A percentile compares a stretch with the other conserved stretches of the same genome.
Conservation (phyloP, 2,797 vertebrate genomes). For the Tachyglossus aculeatus region DNA sequence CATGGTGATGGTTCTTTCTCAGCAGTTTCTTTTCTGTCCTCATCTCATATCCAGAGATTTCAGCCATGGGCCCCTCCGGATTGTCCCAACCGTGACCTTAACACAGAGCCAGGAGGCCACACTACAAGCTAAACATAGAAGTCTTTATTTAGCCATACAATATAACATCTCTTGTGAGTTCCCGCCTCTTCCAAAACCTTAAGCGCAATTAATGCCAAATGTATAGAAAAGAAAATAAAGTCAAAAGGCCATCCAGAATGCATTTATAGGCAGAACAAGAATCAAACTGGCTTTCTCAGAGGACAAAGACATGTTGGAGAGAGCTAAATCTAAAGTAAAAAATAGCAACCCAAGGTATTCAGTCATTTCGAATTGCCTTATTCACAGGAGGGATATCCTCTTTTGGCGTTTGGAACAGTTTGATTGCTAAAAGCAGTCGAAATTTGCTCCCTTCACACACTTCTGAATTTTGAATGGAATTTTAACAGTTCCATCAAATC, state of each 20-base stretch:
- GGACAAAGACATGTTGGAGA: conserved; percentile 7
- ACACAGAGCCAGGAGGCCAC: not conserved
- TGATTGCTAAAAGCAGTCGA: not conserved
- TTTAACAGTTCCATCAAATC: too few relatives aligned
- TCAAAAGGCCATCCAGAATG: conserved; percentile 51
- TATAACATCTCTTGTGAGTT: conserved; percentile 41
- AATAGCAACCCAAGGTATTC: conserved; percentile 23
- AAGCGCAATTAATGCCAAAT: conserved; percentile 51
- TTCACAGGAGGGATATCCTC: conserved; percentile 18
- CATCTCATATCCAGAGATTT: not conserved
- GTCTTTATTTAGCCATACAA: conserved; percentile 44
- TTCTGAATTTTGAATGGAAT: too few relatives aligned
- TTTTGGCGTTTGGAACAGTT: conserved; percentile 42
- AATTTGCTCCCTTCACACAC: conserved; percentile 17
- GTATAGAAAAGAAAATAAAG: conserved; percentile 56
- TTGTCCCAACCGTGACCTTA: conserved; percentile 12
- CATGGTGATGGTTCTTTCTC: not conserved
- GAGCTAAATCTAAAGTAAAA: conserved; percentile 29
- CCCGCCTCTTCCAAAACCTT: conserved; percentile 47
- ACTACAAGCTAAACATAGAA: not conserved
- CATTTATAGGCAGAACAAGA: conserved; percentile 58
- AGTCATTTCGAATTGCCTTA: conserved; percentile 19
- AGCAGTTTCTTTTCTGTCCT: not conserved
- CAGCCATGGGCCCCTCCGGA: not conserved
- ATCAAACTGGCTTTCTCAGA: conserved; percentile 35